Base-by-base conservation (phyloP, 2,888 invertebrate genomes). In the Gasteruption jaculator region DNA sequence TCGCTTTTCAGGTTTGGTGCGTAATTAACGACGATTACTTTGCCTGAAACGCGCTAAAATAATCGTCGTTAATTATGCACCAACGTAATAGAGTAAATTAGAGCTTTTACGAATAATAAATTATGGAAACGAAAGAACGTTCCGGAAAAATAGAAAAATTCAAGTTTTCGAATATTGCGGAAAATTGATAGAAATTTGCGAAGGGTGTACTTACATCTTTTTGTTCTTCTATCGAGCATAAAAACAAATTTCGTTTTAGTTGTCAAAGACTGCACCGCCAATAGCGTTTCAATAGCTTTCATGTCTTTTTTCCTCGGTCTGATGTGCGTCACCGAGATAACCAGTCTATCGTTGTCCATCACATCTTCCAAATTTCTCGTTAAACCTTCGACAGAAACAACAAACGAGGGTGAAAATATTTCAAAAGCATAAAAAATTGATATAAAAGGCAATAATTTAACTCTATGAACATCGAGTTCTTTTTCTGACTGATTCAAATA, bases 251-350 rank as follows among this genome's bases (percentile, higher is more conserved):
- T 77, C 43, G 76, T 73, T 40, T 74, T 73, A 1, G 75, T 68
- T 35, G 71, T 71, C 8, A 74, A 73, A 58, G 79, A 79, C 46
- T 78, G 76, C 2, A 78, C 71, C 2, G 75, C 73, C 44, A 80
- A 70, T 3, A 82, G 62, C 1, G 76, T 77, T 61, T 81, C 80
- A 4, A 56, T 41, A 22, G 26, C 16, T 10, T 70, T 55, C 25
- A 71, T 64, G 7, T 68, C 63, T 36, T 74, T 67, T 54, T 72
- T 74, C 45, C 71, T 71, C 2, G 75, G 73, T 51, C 74, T 76
- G 42, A 77, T 71, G 52, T 79, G 76, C 48, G 72, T 74, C 36
- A 80, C 56, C 5, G 72, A 72, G 24, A 81, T 63, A 15, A 76
- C 73, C 45, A 80, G 74, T 44, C 74, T 71, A 52, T 80, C 76